A percentile compares a stretch with the other conserved stretches of the same genome.
Conservation (phyloP, 2,888 invertebrate species). For the Lepidocyrtoides sp. region DNA sequence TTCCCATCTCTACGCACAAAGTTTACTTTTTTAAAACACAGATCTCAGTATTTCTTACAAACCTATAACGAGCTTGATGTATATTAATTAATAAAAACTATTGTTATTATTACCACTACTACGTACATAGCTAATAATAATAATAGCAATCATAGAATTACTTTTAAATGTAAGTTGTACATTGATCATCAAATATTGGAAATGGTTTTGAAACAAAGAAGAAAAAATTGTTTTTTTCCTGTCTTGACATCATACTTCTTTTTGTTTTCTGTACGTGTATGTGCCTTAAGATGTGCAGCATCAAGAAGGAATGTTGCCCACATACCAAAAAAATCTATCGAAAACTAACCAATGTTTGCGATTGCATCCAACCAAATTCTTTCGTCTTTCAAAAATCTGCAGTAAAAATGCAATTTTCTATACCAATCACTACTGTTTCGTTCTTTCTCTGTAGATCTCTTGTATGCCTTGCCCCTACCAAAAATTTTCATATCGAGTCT, state of each 20-base stretch:
- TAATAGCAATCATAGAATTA: constrained; percentile 6
- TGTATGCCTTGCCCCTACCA: not conserved
- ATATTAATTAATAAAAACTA: constrained; percentile 24
- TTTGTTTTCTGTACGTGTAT: constrained; percentile 16
- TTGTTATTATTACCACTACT: constrained; percentile 15
- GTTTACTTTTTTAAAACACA: constrained; percentile 2
- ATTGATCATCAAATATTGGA: constrained; percentile 74
- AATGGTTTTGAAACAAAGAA: constrained; percentile 65
- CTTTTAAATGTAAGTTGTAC: constrained; percentile 61
- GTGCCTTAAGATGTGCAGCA: constrained; percentile 35
- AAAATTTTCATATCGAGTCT: constrained; percentile 9
- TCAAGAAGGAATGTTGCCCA: constrained; percentile 66
- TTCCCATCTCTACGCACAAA: not conserved
- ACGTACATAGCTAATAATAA: constrained; percentile 6
- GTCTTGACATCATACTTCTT: constrained; percentile 10
- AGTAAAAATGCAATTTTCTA: no score
- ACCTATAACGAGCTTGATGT: not conserved
- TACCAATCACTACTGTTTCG: no score
- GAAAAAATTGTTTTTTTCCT: constrained; percentile 45
- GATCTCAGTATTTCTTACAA: constrained; percentile 4
- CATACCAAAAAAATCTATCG: constrained; percentile 8
- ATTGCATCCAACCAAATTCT: not conserved
- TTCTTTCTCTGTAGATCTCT: not conserved
- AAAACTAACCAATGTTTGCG: not conserved
- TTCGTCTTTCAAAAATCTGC: not conserved